Evolutionary conservation across 2,797 vertebrate genomes (phyloP), one percentile per base, ranked within the genome.

Genomic region (Chanos chanos): DNA sequence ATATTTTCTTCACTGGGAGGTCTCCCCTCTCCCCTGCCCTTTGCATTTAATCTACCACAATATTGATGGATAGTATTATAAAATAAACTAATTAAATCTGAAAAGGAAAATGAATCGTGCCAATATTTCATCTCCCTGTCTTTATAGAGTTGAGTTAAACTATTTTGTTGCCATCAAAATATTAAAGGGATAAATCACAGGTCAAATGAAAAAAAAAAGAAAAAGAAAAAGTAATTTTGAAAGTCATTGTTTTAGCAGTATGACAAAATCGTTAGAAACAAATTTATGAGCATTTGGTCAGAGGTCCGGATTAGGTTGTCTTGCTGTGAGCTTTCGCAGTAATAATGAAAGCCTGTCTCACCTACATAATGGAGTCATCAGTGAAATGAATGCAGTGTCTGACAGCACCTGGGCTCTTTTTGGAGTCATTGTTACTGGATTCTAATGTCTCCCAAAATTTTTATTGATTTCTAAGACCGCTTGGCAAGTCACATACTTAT

Each of bases 151-250:
- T 87, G 85, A 91, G 87, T 89, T 87, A 85, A 86, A 91, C 83
- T 85, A 90, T 92, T 94, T 86, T 91, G 93, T 83, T 83, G 86
- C 85, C 73, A 88, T 89, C 90, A 90, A 93, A 94, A 92, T 94
- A 97, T 95, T 94, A 94, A 94, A 94, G 87, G 80, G 87, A 94
- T 94, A 94, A 95, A 96, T 97, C 93, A 95, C 84, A 87, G 86
- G 77, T 89, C 89, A 85, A 86, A 87, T 86, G 37, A 52, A 64
- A 59, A 45, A 61, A 34, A 64, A 68, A 33, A 66, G 30, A 55
- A 61, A 70, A 70, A 68, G 70, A 77, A 28, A 50, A 43, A 86
- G 86, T 85, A 84, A 88, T 90, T 82, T 81, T 79, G 72, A 80
- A 81, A 89, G 79, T 83, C 84, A 86, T 86, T 85, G 85, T 86